Conservation (phyloP, 2,797 vertebrate genomes). For the Hippoglossus hippoglossus region DNA sequence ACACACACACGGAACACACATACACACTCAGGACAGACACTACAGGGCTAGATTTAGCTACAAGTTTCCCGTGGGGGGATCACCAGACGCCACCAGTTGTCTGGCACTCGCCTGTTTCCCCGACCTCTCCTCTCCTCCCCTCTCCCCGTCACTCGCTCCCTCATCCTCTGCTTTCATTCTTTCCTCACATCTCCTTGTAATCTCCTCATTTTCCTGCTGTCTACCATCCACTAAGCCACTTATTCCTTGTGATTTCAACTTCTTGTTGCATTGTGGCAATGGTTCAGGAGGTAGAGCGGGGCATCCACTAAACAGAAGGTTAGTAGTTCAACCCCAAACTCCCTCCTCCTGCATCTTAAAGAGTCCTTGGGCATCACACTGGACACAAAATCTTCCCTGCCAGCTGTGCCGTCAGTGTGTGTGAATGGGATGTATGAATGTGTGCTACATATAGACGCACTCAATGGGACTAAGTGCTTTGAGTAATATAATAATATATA, state of each 20-base stretch:
- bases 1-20: slow-evolving; percentile 56
- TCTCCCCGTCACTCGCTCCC: slow-evolving; percentile 29
- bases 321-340: neutral
- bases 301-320: neutral
- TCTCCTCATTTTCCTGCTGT: neutral
- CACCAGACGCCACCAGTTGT: slow-evolving; percentile 78
- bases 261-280: neutral
- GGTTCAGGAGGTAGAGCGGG: too few relatives aligned
- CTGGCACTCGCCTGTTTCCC: slow-evolving; percentile 68
- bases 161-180: slow-evolving; percentile 16
- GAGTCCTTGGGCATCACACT: neutral
- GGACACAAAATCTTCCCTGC: neutral
- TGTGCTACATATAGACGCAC: neutral
- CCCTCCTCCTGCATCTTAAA: neutral
- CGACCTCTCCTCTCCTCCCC: slow-evolving; percentile 39
- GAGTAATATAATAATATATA: neutral
- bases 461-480: neutral
- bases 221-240: neutral
- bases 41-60: slow-evolving; percentile 81
- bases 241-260: neutral
- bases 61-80: slow-evolving; percentile 74
- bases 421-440: neutral
- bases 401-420: neutral
- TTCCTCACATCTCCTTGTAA: neutral
- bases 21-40: slow-evolving; percentile 70